Percentiles rank a stretch among this genome's conserved stretches.
Evolutionary conservation across 2,797 vertebrate species (phyloP).

Genomic region (Lepilemur septentrionalis): DNA sequence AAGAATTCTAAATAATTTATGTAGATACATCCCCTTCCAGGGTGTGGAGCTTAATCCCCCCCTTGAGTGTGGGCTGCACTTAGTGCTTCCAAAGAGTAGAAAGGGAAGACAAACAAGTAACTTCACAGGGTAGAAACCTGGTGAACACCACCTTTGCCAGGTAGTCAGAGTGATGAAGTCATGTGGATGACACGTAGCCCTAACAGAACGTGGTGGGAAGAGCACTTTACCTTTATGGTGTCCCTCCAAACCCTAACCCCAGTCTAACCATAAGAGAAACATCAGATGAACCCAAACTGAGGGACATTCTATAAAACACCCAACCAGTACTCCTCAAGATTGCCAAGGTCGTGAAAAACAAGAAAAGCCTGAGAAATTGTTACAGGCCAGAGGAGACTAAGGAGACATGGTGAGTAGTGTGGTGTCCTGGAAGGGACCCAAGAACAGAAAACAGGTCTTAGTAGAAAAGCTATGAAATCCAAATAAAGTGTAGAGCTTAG

Average conservation of each 20-base stretch:
- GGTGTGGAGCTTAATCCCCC: neutral
- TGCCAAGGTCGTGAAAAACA: constrained; percentile 5
- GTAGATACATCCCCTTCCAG: neutral
- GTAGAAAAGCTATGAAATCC: neutral
- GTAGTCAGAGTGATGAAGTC: neutral
- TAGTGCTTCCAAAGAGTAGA: neutral
- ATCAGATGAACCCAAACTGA: neutral
- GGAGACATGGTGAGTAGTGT: neutral
- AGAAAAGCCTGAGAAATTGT: neutral
- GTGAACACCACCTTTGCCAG: neutral
- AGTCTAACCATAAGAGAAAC: neutral
- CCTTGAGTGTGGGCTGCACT: neutral
- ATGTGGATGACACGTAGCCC: neutral
- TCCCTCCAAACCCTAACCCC: neutral
- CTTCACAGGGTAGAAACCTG: neutral
- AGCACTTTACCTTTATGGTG: neutral
- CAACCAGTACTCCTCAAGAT: neutral
- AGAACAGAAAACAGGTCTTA: neutral
- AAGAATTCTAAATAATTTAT: neutral
- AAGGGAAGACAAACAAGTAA: neutral
- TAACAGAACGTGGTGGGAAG: neutral
- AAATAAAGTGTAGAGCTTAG: neutral
- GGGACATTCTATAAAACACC: neutral
- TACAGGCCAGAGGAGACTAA: neutral
- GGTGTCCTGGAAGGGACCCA: neutral